Evolutionary conservation across 2,113 vertebrate species (phyloP), one percentile per base, ranked within the genome.

Genomic region (Atlantisia rogersi): DNA sequence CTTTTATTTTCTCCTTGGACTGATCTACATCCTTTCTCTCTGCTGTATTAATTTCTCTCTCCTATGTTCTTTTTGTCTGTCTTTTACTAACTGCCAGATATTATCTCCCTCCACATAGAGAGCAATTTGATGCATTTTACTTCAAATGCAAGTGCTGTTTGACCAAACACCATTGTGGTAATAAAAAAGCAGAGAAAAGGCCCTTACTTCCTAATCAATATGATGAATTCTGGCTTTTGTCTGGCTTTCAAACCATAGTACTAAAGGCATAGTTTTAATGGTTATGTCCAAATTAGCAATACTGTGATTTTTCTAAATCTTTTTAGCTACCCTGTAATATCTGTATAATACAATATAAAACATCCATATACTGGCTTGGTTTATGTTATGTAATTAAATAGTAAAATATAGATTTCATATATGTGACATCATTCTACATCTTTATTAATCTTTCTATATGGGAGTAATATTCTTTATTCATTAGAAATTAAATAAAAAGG

Each of bases 81-180:
- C 56, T 80, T 69, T 83, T 76, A 58, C 32, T 58, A 65, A 35
- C 55, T 78, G 52, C 13, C 55, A 67, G 58, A 63, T 92, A 74
- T 84, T 87, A 74, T 76, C 53, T 93, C 13, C 6, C 7, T 81
- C 50, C 75, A 4, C 21, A 44, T 2, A 55, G 46, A 79, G 69
- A 88, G 14, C 0, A 1, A 39, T 82, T 67, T 79, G 78, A 85
- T 52, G 19, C 56, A 62, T 93, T 90, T 73, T 88, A 69, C 46
- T 93, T 92, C 55, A 77, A 88, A 95, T 76, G 37, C 39, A 92
- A 94, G 44, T 44, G 16, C 40, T 39, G 11, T 87, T 87, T 87
- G n/a, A 88, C 53, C 1, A 32, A 94, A 56, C 52, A 73, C 9
- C 35, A 58, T 11, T 35, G 31, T 65, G 31, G 50, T 77, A 85